These are phyloP conservation scores for Sterrhoptilus dennistouni DNA, from an alignment of 2,113 vertebrate species.

Conservation along the genomic window DNA sequence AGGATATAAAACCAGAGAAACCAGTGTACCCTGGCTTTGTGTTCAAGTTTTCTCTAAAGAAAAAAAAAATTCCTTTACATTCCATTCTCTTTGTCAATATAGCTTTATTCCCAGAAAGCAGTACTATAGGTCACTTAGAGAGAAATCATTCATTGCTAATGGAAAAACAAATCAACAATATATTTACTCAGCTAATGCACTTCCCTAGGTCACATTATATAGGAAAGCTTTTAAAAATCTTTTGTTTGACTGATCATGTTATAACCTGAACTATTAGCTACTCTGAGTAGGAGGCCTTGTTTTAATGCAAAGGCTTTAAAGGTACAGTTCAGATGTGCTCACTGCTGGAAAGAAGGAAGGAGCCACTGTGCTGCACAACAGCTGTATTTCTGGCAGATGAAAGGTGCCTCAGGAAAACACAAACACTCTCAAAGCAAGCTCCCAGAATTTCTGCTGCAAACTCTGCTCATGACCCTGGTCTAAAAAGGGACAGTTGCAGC, in stretches of 20 bases:
- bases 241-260: constrained; percentile 30
- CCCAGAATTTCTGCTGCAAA: neutral
- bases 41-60: neutral
- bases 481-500: neutral
- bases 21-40: neutral
- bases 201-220: constrained; percentile 9
- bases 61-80: neutral
- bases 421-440: neutral
- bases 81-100: neutral
- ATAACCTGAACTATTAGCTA: neutral
- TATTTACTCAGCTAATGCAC: constrained; percentile 17
- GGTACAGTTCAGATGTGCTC: neutral
- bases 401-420: neutral
- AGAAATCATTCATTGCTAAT: constrained; percentile 42
- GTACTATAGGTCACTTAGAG: neutral
- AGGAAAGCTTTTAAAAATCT: constrained; percentile 36
- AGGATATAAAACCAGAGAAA: constrained; percentile 35
- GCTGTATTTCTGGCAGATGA: neutral
- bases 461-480: neutral
- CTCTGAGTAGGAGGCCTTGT: neutral
- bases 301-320: constrained; percentile 16
- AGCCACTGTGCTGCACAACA: neutral
- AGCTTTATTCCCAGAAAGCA: constrained; percentile 14
- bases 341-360: neutral
- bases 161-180: constrained; percentile 36